Base-by-base conservation (phyloP, 2,888 invertebrate species). In the Cephus pulcher region DNA sequence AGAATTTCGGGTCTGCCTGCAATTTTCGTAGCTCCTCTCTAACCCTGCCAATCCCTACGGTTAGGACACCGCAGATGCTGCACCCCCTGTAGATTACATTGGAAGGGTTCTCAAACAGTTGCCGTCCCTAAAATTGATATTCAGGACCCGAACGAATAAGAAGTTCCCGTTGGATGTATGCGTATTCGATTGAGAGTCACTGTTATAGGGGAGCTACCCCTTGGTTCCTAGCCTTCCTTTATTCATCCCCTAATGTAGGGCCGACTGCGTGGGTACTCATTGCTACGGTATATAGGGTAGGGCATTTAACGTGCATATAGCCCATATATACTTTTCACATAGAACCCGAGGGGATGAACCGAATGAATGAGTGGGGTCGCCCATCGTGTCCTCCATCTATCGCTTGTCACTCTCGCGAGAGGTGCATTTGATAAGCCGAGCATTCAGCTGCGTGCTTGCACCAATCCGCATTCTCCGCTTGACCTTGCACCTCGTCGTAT, bases 181-280 rank as follows among this genome's bases (percentile, higher is more conserved):
- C 9, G 30, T 11, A 1, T 4, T 12, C 37, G 33, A 30, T 75
- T 15, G 71, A 71, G 71, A 71, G 71, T 71, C 71, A 34, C 71
- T 34, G 71, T 4, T 15, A 33, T 37, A 74, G 74, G 23, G 74
- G 74, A n/a, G 74, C 34, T 23, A 76, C 79, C 82, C 82, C 80
- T 80, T 79, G 37, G 32, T 74, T 71, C 74, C 34, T 40, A 78
- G 80, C 40, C 82, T 86, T 84, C 85, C 84, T 85, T 86, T 86
- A 86, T 87, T 88, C 86, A 87, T 86, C 85, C 88, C 85, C 85
- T 84, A 86, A 86, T 87, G 82, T 83, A 86, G 84, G 84, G 82
- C 82, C 85, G 80, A 82, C 78, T 78, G 79, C 80, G 80, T 82
- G 30, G 71, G 80, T 77, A 79, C 75, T 69, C 74, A 69, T 75